Base-by-base conservation (phyloP, 2,888 invertebrate species). In the Cyclophora punctaria region DNA sequence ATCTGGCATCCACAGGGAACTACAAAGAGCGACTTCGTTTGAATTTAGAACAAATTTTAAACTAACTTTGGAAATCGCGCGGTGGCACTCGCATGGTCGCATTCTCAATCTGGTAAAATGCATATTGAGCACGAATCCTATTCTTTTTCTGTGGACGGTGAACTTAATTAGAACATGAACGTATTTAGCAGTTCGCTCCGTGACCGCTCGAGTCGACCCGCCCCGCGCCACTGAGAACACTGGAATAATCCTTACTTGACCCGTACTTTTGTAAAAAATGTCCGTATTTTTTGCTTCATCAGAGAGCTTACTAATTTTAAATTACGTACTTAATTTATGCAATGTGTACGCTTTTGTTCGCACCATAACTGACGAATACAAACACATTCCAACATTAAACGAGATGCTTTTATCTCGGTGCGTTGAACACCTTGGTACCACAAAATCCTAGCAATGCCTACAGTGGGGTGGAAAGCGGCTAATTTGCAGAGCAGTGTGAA, bases 401-500 rank as follows among this genome's bases (percentile, higher is more conserved):
- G 47, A 49, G 43, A 50, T 51, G 20, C 20, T 20, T 20, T 20
- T 37, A 37, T 54, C 53, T 51, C 48, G 48, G 54, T 58, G 57
- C 53, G 58, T 56, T 52, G 58, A 51, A 53, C 48, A 34, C 44
- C 52, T 49, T 56, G 50, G 49, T 58, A 57, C 59, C 60, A 59
- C 57, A 55, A 71, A 73, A 75, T 73, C 71, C 64, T 60, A 58
- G 60, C 63, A 59, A 62, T 64, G 44, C 68, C 62, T 67, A 70
- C 72, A 66, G 64, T 63, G 65, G 66, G 68, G 60, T 70, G 68
- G 68, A 72, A 71, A 75, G 64, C 71, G 71, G 74, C 78, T 80
- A 83, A 83, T 83, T 82, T 78, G 71, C 71, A 69, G 72, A 74
- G 68, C 73, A 62, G 74, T 71, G 80, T 84, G 81, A 81, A 85